Base-by-base conservation (phyloP, 2,888 invertebrate species). In the Ypsolopha sequella region DNA sequence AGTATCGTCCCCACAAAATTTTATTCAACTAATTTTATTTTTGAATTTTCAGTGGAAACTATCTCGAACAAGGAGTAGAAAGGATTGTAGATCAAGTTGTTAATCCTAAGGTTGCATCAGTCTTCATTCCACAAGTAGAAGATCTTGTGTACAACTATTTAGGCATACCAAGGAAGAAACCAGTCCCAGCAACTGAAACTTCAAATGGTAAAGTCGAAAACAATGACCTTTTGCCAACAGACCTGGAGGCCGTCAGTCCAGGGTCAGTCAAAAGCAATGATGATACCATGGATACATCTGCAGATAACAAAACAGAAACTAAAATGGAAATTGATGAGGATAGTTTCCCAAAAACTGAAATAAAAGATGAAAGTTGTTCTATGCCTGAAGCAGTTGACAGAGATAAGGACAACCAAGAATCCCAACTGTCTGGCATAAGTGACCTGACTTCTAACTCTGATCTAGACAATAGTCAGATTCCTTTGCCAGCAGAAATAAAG, bases 31-130 rank as follows among this genome's bases (percentile, higher is more conserved):
- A 24, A 3, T 24, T 24, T 24, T 24, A 24, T 52, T 7, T 52
- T 9, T 51, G 57, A 63, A 43, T 64, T 82, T 78, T 48, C 81
- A 95, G 95, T 66, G 94, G 95, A 51, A 95, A 95, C 45, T 96
- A 94, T 76, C 84, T 98, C 58, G 95, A 96, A 65, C 93, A 92
- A 59, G 98, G 98, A 7, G 95, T 98, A 2, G 96, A 97, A 73
- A 90, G 97, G 58, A 96, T 98, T 56, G 96, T 98, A 0, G 97
- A 97, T 70, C 98, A 98, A 88, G 96, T 97, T 0, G 96, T 98
- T 0, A 96, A 96, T 75, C 96, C 96, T 0, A 97, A 97, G 87
- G 94, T 97, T 7, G 91, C 92, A 56, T 91, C 94, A 2, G 91
- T 95, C 9, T 96, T 97, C 71, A 92, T 95, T 68, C 95, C 97